Conservation (phyloP, 92 coral and sea anemone genomes). For the Palythoa grandiflora region DNA sequence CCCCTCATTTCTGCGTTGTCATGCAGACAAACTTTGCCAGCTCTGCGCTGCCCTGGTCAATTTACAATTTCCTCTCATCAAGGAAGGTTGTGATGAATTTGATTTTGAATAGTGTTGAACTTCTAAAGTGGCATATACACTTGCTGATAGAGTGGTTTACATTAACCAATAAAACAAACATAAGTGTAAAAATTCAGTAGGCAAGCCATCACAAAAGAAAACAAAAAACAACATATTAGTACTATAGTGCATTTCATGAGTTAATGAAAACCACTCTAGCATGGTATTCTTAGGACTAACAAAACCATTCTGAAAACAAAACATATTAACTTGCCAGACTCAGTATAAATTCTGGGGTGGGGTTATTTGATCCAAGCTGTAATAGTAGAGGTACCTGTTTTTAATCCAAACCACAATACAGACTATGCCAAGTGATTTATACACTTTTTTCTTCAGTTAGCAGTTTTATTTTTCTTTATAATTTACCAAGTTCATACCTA, state of each 20-base stretch:
- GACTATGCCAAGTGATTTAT: background rate
- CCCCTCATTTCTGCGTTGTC: conserved; percentile 44
- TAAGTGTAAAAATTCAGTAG: background rate
- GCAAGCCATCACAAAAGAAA: background rate
- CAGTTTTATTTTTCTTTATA: background rate
- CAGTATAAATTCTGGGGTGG: background rate
- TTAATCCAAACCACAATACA: conserved; percentile 2
- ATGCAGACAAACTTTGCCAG: conserved; percentile 59
- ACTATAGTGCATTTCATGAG: background rate
- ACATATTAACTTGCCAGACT: background rate
- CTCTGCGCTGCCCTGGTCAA: conserved; percentile 68
- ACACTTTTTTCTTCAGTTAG: background rate
- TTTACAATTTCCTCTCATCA: conserved; percentile 53
- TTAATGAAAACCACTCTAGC: conserved; percentile 3
- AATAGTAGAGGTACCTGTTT: background rate
- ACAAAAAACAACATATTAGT: background rate
- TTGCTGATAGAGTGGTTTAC: conserved; percentile 7
- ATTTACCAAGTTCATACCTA: background rate
- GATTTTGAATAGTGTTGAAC: conserved; percentile 33
- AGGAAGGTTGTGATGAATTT: conserved; percentile 57
- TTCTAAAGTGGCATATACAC: background rate
- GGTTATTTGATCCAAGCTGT: background rate
- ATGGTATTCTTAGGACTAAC: background rate
- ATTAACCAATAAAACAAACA: background rate
- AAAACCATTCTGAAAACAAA: background rate